These are phyloP conservation scores for Drosophila anceps DNA, from an alignment of 2,888 invertebrate species.

Conservation along the genomic window DNA sequence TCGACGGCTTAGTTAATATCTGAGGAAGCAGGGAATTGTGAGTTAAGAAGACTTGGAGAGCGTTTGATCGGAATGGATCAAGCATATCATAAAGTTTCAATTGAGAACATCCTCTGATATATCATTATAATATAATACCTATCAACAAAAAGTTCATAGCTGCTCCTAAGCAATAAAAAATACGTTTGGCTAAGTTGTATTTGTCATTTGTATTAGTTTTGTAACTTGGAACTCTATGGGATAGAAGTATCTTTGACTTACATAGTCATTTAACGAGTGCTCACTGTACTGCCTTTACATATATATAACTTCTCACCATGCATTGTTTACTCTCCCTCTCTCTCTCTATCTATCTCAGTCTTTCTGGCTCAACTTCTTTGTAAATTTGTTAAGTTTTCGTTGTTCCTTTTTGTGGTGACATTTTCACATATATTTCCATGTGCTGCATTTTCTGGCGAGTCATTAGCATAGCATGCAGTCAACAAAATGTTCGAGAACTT, in stretches of 20 bases:
- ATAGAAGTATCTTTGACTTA: too few species aligned
- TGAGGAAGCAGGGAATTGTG: not conserved
- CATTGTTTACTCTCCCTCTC: not conserved
- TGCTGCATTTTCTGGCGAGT: slow-evolving; percentile 28
- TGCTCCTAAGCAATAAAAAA: too few species aligned
- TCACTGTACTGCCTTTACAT: not conserved
- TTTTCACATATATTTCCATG: slow-evolving; percentile 8
- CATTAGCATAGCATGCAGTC: slow-evolving; percentile 39
- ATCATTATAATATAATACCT: too few species aligned
- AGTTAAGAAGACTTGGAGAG: not conserved
- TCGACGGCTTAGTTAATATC: slow-evolving; percentile 1
- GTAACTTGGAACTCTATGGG: too few species aligned
- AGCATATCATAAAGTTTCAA: too few species aligned
- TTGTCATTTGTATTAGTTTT: too few species aligned
- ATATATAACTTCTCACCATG: not conserved
- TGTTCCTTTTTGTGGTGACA: slow-evolving; percentile 4
- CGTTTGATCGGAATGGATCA: not conserved
- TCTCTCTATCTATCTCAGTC: not conserved
- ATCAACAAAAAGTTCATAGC: too few species aligned
- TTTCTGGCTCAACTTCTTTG: slow-evolving; percentile 8
- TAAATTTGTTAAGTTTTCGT: slow-evolving; percentile 19
- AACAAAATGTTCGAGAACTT: slow-evolving; percentile 15
- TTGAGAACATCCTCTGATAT: too few species aligned
- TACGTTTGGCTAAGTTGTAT: too few species aligned
- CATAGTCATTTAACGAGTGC: not conserved